These are phyloP conservation scores for Sepiola atlantica DNA, from an alignment of 2,888 invertebrate genomes.

Conservation along the genomic window DNA sequence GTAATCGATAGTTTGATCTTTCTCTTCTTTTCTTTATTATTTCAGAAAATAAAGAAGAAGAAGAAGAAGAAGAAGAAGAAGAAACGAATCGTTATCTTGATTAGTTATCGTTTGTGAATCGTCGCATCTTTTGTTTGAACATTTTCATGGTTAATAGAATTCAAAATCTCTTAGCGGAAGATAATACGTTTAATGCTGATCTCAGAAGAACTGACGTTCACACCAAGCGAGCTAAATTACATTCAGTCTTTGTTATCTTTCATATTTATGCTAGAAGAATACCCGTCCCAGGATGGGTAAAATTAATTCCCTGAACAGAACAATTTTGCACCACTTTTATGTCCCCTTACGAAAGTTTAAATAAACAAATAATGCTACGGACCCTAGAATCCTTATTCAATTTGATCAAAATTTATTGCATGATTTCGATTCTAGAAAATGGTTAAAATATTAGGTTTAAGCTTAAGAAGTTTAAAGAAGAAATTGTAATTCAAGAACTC, in stretches of 20 bases:
- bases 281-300: too few relatives aligned
- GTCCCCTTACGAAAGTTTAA: too few relatives aligned
- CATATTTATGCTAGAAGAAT: too few relatives aligned
- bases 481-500: too few relatives aligned
- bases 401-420: too few relatives aligned
- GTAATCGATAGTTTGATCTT: neutral
- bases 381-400: too few relatives aligned
- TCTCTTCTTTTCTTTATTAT: neutral
- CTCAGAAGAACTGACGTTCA: neutral
- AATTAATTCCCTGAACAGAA: too few relatives aligned
- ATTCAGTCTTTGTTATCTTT: neutral
- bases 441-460: too few relatives aligned
- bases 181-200: neutral
- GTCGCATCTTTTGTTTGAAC: neutral
- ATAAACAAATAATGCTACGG: too few relatives aligned
- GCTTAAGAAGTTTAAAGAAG: too few relatives aligned
- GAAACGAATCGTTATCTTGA: neutral
- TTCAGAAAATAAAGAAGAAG: neutral
- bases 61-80: neutral
- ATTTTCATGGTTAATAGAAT: neutral
- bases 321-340: too few relatives aligned
- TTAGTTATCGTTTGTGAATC: neutral
- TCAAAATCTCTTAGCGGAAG: neutral
- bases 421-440: too few relatives aligned
- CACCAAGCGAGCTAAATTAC: neutral